Evolutionary conservation across 2,797 vertebrate genomes (phyloP), one percentile per base, ranked within the genome.

Genomic region (Clarias fuscus): DNA sequence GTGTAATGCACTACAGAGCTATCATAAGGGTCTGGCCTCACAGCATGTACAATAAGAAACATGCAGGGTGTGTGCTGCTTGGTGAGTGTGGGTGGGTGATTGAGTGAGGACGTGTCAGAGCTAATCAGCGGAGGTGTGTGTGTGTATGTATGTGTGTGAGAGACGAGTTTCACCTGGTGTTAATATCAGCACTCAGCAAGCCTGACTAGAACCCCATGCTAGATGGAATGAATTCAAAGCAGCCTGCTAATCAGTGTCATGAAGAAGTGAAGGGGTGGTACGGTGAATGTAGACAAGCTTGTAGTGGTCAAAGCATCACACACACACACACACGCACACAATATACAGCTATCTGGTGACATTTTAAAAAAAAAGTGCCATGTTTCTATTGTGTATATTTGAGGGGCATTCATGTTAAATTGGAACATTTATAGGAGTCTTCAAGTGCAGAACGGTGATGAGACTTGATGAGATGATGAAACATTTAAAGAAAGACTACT

Each of bases 191-290:
- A 78, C 78, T 89, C 82, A 65, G 61, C 7, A 27, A 85, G 43
- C 76, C 68, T 87, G 82, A 73, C 30, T 61, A 75, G 67, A 37
- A 22, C 65, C 56, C 82, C 82, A 20, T 56, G 81, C 77, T 86
- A 72, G 62, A 88, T 76, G 61, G 85, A 90, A 87, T 85, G n/a
- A 86, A 71, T 87, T 84, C 62, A 77, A 85, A 84, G 70, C 56
- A 85, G 61, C 20, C 75, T 84, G 87, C 78, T 89, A 87, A 87
- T 88, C 89, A 88, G 71, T 84, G 82, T 84, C 79, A 87, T 85
- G 61, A 87, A 86, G 84, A 83, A 73, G 68, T 76, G 76, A 75
- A 75, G 61, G 67, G 83, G 83, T 80, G 72, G 58, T 58, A 43
- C 30, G 85, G 80, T 53, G 62, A 71, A 58, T 68, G 65, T 64